Conservation (phyloP, 2,888 invertebrate genomes). For the Euphydryas editha region DNA sequence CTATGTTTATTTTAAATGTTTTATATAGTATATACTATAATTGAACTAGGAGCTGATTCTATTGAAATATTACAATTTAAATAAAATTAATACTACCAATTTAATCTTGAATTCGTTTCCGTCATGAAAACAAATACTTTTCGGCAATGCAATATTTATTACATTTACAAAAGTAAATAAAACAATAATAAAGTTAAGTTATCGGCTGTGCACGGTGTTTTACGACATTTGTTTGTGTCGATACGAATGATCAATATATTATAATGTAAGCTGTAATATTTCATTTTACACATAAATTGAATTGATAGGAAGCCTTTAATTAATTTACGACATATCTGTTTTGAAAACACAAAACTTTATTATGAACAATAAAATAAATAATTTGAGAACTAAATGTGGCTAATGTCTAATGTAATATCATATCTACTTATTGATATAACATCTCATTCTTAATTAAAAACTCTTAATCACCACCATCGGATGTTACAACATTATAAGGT, state of each 20-base stretch:
- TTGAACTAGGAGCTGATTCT: background rate
- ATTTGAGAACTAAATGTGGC: no score
- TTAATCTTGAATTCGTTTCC: conserved; percentile 13
- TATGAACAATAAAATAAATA: no score
- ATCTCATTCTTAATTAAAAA: no score
- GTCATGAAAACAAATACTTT: conserved; percentile 12
- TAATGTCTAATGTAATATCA: no score
- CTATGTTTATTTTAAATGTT: background rate
- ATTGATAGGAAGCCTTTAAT: conserved; percentile 27
- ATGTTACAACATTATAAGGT: no score
- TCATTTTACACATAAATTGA: conserved; percentile 33
- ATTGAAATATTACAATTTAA: no score
- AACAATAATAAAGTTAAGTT: conserved; percentile 33
- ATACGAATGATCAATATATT: conserved; percentile 22
- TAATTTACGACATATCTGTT: conserved; percentile 18
- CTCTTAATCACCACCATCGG: no score
- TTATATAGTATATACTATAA: background rate
- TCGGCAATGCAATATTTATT: conserved; percentile 14
- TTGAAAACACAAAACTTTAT: conserved; percentile 22
- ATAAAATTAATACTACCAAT: background rate
- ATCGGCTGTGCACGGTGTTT: conserved; percentile 33
- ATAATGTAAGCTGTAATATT: conserved; percentile 18
- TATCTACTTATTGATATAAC: no score
- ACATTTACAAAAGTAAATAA: conserved; percentile 31
- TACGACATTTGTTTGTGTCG: conserved; percentile 31